Percentiles rank a stretch among this genome's conserved stretches.
Evolutionary conservation across 1,140 invertebrate species (phyloP).

Genomic region (Aporrectodea caliginosa): DNA sequence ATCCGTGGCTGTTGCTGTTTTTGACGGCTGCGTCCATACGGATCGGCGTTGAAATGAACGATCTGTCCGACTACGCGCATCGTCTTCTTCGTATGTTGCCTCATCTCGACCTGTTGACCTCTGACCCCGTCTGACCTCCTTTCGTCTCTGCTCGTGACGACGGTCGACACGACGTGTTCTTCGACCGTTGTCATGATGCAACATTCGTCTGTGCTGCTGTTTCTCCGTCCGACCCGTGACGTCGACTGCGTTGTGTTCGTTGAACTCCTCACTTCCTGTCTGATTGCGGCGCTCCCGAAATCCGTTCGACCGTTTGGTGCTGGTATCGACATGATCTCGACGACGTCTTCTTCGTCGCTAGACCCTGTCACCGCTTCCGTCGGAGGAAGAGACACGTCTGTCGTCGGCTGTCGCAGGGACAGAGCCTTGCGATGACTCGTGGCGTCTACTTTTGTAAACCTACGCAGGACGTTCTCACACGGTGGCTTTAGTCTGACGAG

Average conservation of each 20-base stretch:
- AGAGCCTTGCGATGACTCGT: background rate
- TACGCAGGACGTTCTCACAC: too few relatives aligned
- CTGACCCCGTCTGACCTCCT: too few relatives aligned
- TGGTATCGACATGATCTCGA: background rate
- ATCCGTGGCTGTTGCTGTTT: background rate
- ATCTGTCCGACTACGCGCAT: background rate
- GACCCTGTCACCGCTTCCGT: background rate
- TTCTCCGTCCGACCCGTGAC: background rate
- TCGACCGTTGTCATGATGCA: background rate
- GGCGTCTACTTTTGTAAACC: background rate
- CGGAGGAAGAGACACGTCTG: background rate
- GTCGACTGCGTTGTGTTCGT: too few relatives aligned
- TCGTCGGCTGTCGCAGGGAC: background rate
- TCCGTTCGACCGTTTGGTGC: background rate
- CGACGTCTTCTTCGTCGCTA: background rate
- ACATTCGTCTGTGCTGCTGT: background rate
- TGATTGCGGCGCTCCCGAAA: too few relatives aligned
- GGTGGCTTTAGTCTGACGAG: too few relatives aligned
- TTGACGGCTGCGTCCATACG: too few relatives aligned
- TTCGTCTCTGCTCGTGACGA: background rate
- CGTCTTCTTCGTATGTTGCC: background rate
- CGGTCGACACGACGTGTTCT: background rate
- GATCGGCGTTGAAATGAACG: background rate
- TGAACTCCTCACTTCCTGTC: too few relatives aligned
- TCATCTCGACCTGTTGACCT: background rate